Percentiles rank a stretch among this genome's conserved stretches.
phyloP scores from a whole-genome alignment of 2,888 invertebrate genomes.

The Cephus rjabovi region DNA sequence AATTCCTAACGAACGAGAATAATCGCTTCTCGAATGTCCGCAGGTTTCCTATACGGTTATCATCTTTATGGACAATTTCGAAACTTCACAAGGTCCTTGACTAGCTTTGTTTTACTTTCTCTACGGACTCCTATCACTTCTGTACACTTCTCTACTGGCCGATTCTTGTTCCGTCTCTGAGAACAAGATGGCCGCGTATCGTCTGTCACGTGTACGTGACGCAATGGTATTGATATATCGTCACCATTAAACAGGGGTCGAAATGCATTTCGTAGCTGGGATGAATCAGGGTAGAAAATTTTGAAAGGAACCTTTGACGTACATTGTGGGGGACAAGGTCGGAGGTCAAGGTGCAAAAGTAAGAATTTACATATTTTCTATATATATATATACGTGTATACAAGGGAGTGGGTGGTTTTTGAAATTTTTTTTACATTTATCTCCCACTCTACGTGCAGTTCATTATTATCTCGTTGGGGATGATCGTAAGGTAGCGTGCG shows the following conservation, averaged over 20 bases:
- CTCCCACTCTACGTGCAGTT: background rate
- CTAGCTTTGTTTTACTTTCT: background rate
- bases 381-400: background rate
- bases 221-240: background rate
- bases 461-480: slow-evolving; percentile 1
- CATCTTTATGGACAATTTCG: background rate
- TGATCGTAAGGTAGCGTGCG: background rate
- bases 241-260: background rate
- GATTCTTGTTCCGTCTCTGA: background rate
- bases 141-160: too few relatives aligned
- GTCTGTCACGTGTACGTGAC: background rate
- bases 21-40: background rate
- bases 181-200: background rate
- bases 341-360: background rate
- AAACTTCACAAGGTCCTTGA: background rate
- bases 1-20: background rate
- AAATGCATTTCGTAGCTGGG: background rate
- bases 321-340: background rate
- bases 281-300: background rate
- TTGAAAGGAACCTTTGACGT: background rate
- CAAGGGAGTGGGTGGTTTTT: background rate
- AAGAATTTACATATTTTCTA: background rate
- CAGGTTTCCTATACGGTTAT: background rate
- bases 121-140: background rate
- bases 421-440: background rate